Percentiles rank a stretch among this genome's conserved stretches.
phyloP scores from a whole-genome alignment of 1,140 invertebrate species.

The Drosophila lowei region DNA sequence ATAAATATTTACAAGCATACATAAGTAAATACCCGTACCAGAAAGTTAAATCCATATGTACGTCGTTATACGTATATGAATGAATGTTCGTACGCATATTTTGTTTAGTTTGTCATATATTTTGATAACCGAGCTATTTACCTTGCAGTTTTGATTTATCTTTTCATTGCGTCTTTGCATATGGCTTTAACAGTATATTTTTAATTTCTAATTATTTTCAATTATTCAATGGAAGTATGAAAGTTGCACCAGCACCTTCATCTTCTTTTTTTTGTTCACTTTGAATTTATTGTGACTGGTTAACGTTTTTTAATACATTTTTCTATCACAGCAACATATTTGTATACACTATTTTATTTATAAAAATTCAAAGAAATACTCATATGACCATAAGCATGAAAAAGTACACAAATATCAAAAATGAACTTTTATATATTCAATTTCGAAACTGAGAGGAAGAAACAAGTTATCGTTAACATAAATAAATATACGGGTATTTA shows the following conservation, averaged over 20 bases:
- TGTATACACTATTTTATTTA: slow-evolving; percentile 70
- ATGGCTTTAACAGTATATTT: too few relatives aligned
- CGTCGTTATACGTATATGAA: slow-evolving; percentile 2
- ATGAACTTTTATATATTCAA: slow-evolving; percentile 7
- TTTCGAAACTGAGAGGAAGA: slow-evolving; percentile 14
- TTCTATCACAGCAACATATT: slow-evolving; percentile 79
- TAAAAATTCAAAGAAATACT: slow-evolving; percentile 37
- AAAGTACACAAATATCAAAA: slow-evolving; percentile 9
- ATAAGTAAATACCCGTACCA: too few relatives aligned
- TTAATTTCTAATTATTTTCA: not conserved
- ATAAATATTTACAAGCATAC: too few relatives aligned
- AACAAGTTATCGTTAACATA: not conserved
- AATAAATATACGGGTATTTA: slow-evolving; percentile 3
- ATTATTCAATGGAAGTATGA: not conserved
- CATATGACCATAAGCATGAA: slow-evolving; percentile 23
- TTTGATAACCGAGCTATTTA: too few relatives aligned
- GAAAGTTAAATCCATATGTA: slow-evolving; percentile 14
- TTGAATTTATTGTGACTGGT: slow-evolving; percentile 71
- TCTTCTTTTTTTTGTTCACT: slow-evolving; percentile 25
- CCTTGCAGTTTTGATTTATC: too few relatives aligned
- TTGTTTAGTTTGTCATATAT: not conserved
- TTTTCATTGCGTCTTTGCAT: too few relatives aligned
- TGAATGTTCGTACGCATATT: slow-evolving; percentile 2
- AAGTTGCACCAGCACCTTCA: not conserved
- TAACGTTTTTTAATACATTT: slow-evolving; percentile 70